These are phyloP conservation scores for Drosophila pseudoananassae DNA, from an alignment of 1,140 invertebrate species.

Conservation along the genomic window DNA sequence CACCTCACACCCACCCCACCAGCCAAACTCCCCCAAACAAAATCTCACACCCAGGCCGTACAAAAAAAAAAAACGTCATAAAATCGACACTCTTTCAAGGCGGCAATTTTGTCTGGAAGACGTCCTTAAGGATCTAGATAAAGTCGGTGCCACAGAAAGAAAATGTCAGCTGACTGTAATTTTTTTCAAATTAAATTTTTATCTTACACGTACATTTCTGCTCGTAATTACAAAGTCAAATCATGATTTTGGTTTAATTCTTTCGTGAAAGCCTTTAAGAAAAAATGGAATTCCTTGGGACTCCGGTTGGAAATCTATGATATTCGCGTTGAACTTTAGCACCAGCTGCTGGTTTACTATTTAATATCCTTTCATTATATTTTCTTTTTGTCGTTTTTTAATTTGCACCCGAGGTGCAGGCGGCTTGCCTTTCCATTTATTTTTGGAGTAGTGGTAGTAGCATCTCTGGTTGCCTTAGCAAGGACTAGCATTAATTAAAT, in stretches of 20 bases:
- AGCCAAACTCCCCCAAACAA: neutral
- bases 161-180: neutral
- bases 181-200: constrained; percentile 1
- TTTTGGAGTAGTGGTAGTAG: constrained; percentile 6
- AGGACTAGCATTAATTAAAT: constrained; percentile 77
- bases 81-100: constrained; percentile 29
- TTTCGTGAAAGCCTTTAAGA: neutral
- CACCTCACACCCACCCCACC: constrained; percentile 22
- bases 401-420: constrained; percentile 1
- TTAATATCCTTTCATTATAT: constrained; percentile 1
- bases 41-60: neutral
- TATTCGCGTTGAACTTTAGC: neutral
- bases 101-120: too few relatives aligned
- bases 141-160: neutral
- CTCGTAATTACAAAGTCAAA: constrained; percentile 1
- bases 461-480: constrained; percentile 20
- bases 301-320: neutral
- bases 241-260: neutral
- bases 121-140: neutral
- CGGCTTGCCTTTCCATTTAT: constrained; percentile 8
- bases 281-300: neutral
- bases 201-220: neutral
- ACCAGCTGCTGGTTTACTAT: constrained; percentile 1
- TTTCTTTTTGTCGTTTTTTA: neutral
- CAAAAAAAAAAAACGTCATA: constrained; percentile 4